Percentiles rank a stretch among this genome's conserved stretches.
These are phyloP conservation scores for Astreopora myriophthalma DNA, from an alignment of 64 coral and sea anemone genomes.

Conservation along the genomic window DNA sequence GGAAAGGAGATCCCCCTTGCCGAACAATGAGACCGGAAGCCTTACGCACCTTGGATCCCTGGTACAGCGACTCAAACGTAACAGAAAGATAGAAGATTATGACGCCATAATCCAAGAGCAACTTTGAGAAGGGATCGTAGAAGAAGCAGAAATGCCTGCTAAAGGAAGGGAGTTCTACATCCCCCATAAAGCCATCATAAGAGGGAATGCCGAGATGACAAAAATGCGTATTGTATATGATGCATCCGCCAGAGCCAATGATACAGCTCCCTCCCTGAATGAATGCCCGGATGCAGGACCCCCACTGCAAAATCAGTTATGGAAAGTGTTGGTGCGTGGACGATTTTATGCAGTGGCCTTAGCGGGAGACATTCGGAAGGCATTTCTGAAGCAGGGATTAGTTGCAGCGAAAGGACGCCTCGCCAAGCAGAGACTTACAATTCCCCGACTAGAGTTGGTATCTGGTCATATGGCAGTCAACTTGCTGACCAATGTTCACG, in stretches of 20 bases:
- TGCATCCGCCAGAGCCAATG: background rate
- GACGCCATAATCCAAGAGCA: constrained; percentile 18
- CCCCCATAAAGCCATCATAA: constrained; percentile 7
- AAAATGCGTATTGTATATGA: constrained; percentile 37
- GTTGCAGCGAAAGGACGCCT: background rate
- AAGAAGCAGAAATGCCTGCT: background rate
- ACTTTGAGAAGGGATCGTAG: background rate
- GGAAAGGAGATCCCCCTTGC: constrained; percentile 30
- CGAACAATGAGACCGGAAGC: constrained; percentile 21
- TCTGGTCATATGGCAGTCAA: background rate
- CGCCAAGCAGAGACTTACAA: background rate
- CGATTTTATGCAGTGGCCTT: constrained; percentile 30
- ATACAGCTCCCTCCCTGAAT: constrained; percentile 10
- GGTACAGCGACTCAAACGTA: background rate
- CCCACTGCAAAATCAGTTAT: constrained; percentile 23
- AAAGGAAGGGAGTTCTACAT: constrained; percentile 20
- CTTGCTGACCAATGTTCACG: constrained; percentile 6
- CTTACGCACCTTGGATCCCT: background rate
- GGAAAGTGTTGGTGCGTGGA: constrained; percentile 31
- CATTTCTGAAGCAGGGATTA: background rate
- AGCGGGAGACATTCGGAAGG: constrained; percentile 19
- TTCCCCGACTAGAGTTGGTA: constrained; percentile 1
- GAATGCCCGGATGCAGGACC: constrained; percentile 27
- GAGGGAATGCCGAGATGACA: background rate
- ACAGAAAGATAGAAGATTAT: background rate